These are phyloP conservation scores for Acrocephalus arundinaceus DNA, from an alignment of 2,113 vertebrate genomes.

Conservation along the genomic window DNA sequence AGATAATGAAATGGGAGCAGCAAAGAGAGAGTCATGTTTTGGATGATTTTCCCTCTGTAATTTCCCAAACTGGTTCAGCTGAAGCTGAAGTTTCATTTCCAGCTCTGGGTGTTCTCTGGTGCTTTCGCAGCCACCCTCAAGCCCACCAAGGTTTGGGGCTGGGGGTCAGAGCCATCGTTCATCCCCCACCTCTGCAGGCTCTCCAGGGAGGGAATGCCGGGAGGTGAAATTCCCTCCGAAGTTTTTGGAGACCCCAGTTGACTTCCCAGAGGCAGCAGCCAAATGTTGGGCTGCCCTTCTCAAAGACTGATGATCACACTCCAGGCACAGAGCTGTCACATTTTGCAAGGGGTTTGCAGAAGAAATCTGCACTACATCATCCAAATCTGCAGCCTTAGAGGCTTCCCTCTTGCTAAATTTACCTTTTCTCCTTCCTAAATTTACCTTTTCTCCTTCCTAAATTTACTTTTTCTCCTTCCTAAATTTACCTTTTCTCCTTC, in stretches of 20 bases:
- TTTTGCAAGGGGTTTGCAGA: background rate
- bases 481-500: slow-evolving; percentile 3
- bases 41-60: background rate
- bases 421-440: background rate
- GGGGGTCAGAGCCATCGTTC: accelerated
- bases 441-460: background rate
- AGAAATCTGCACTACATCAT: background rate
- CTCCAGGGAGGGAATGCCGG: accelerated
- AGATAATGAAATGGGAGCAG: background rate
- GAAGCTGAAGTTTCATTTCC: background rate
- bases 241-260: background rate
- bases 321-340: background rate
- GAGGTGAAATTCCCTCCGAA: background rate
- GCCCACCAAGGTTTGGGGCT: background rate
- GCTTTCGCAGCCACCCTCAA: background rate
- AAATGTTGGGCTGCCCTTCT: background rate
- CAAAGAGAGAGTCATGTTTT: background rate
- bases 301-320: background rate
- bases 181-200: background rate
- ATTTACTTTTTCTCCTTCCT: background rate
- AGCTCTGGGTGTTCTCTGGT: background rate
- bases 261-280: background rate
- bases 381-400: background rate
- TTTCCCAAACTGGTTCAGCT: background rate
- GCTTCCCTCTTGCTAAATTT: background rate